A percentile compares a stretch with the other conserved stretches of the same genome.
Conservation (phyloP, 2,113 vertebrate genomes). For the Saguinus midas region DNA sequence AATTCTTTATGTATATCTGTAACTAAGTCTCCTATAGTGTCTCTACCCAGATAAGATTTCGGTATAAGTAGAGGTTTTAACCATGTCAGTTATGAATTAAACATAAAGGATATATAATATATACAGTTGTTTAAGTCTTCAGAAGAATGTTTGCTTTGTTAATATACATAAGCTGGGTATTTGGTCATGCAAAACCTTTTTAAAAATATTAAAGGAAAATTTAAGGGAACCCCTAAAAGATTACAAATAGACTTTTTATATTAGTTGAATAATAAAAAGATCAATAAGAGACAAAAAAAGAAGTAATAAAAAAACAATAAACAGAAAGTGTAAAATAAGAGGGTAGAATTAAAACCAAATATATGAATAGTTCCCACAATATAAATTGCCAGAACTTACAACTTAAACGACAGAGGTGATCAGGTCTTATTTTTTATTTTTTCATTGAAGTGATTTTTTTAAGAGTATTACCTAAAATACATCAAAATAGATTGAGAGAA, state of each 20-base stretch:
- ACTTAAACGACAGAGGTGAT: neutral
- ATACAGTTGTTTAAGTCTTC: neutral
- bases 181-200: neutral
- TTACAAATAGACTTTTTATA: neutral
- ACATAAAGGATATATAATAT: neutral
- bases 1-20: neutral
- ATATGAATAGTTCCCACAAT: neutral
- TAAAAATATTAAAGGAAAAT: conserved; percentile 9
- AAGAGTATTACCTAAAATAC: neutral
- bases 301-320: neutral
- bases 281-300: neutral
- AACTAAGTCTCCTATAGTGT: neutral
- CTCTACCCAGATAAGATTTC: neutral
- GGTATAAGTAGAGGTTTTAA: neutral
- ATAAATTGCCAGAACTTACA: neutral
- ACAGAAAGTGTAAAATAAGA: conserved; percentile 23
- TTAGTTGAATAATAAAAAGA: neutral
- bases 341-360: neutral
- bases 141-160: conserved; percentile 14
- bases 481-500: neutral
- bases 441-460: neutral
- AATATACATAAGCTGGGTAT: neutral
- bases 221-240: neutral
- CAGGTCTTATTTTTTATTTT: neutral
- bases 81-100: neutral